Conservation (phyloP, 1,140 invertebrate species). For the Aphaenogaster ashmeadi region DNA sequence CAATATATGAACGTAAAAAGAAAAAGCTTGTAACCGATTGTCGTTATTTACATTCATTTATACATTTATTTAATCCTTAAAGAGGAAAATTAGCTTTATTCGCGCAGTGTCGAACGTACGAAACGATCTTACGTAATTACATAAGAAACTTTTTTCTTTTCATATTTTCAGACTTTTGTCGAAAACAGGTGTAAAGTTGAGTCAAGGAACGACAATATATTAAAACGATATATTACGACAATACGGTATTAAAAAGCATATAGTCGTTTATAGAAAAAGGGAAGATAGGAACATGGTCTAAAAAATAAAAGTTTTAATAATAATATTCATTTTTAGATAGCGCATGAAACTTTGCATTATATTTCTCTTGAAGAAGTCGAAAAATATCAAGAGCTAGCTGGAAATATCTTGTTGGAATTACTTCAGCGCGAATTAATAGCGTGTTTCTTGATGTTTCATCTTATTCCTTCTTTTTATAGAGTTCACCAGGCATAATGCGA, state of each 20-base stretch:
- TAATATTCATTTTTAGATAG: background rate
- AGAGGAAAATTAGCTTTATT: too few relatives aligned
- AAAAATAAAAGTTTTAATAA: background rate
- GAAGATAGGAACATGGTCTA: background rate
- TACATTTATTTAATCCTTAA: background rate
- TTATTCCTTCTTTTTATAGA: background rate
- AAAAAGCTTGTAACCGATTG: background rate
- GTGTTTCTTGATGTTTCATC: background rate
- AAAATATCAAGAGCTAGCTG: background rate
- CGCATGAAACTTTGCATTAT: background rate
- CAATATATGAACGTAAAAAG: conserved; percentile 79
- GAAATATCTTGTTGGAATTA: background rate
- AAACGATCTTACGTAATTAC: too few relatives aligned
- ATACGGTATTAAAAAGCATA: background rate
- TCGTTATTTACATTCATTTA: conserved; percentile 24
- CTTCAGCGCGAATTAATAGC: background rate
- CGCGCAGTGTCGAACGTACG: too few relatives aligned
- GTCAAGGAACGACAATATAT: too few relatives aligned
- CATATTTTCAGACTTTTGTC: background rate
- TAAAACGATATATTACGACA: background rate
- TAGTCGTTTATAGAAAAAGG: background rate
- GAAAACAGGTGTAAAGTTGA: background rate
- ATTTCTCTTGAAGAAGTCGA: background rate
- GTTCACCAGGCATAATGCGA: background rate
- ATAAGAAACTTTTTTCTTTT: background rate